Evolutionary conservation across 2,113 vertebrate species (phyloP).

Genomic region (Columba janthina): DNA sequence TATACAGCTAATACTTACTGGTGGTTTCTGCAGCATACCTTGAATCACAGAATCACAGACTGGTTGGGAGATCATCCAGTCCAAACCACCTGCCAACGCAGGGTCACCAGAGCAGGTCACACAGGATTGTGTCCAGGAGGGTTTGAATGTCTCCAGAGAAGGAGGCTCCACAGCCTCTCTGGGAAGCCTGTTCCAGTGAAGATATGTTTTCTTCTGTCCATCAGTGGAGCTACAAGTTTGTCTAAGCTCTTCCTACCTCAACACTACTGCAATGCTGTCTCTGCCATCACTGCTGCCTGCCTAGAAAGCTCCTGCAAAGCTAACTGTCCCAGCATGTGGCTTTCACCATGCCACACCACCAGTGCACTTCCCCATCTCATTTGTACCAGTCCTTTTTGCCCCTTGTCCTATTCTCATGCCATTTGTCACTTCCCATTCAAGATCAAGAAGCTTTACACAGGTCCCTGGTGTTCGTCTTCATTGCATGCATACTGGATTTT

Average conservation of each 20-base stretch:
- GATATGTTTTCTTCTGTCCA: neutral
- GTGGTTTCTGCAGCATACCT: neutral
- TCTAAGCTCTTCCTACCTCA: neutral
- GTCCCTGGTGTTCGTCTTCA: neutral
- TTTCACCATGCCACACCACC: neutral
- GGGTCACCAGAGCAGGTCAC: too few relatives aligned
- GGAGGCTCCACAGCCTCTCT: too few relatives aligned
- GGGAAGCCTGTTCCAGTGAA: too few relatives aligned
- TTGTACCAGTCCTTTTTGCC: neutral
- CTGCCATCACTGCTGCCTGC: neutral
- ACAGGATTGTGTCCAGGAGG: too few relatives aligned
- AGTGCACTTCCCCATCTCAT: neutral
- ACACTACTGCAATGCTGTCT: fast-evolving
- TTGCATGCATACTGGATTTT: neutral
- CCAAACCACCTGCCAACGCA: too few relatives aligned
- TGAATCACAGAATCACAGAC: neutral
- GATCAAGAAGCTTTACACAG: neutral
- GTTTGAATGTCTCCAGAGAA: too few relatives aligned
- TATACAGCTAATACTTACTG: neutral
- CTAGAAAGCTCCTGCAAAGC: neutral
- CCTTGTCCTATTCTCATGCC: neutral
- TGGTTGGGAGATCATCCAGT: too few relatives aligned
- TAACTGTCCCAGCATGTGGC: too few relatives aligned
- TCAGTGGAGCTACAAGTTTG: neutral
- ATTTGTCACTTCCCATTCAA: neutral